Evolutionary conservation across 2,797 vertebrate genomes (phyloP).

Genomic region (Spheniscus humboldti): DNA sequence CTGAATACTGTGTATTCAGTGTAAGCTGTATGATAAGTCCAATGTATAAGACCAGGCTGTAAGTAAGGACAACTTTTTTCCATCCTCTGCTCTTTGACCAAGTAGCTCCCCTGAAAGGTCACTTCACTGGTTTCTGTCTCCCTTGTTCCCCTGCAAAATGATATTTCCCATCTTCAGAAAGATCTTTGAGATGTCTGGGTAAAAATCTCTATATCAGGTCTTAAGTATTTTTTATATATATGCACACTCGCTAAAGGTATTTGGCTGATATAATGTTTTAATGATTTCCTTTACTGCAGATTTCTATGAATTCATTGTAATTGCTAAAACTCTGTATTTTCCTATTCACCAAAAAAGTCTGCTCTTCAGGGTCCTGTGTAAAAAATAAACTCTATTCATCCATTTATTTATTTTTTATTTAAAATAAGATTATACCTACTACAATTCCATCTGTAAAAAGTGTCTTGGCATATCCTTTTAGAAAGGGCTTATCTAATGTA

Average conservation of each 20-base stretch:
- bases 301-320: conserved; percentile 36
- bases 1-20: background rate
- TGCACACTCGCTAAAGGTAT: background rate
- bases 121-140: background rate
- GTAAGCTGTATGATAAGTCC: background rate
- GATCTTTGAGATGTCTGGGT: background rate
- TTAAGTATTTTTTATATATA: background rate
- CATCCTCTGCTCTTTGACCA: background rate
- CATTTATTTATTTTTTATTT: conserved; percentile 21
- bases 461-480: conserved; percentile 11
- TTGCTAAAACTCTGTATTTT: conserved; percentile 7
- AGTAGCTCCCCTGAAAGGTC: background rate
- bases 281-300: conserved; percentile 21
- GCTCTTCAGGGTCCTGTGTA: background rate
- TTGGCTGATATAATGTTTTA: conserved; percentile 9
- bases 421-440: background rate
- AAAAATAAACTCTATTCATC: conserved; percentile 32
- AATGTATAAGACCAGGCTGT: background rate
- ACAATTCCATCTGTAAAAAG: background rate
- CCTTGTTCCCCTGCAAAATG: background rate
- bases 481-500: conserved; percentile 8
- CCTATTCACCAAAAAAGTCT: background rate
- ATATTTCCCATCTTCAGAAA: background rate
- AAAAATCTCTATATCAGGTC: background rate
- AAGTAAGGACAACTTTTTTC: background rate